phyloP scores from a whole-genome alignment of 2,888 invertebrate genomes.

The Lithophane semibrunnea region DNA sequence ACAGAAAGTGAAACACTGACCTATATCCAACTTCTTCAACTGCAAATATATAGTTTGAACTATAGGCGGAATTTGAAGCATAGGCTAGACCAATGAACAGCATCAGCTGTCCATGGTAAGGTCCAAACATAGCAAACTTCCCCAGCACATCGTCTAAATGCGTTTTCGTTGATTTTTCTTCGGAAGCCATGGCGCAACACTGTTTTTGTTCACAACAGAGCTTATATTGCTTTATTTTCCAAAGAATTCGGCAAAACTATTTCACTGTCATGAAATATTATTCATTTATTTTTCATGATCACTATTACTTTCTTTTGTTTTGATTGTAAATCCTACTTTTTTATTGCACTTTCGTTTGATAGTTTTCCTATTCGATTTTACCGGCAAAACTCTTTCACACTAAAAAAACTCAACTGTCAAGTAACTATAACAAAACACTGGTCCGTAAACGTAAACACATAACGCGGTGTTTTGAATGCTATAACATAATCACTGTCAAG shows the following conservation, averaged over 20 bases:
- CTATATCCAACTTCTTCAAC: constrained; percentile 91
- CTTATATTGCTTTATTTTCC: no score
- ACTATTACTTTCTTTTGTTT: not conserved
- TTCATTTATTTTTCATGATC: not conserved
- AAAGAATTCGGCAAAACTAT: not conserved
- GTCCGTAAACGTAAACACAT: not conserved
- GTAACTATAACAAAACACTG: constrained; percentile 5
- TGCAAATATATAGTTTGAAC: constrained; percentile 92
- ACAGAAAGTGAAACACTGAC: constrained; percentile 46
- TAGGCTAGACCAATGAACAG: constrained; percentile 90
- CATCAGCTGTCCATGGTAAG: constrained; percentile 90
- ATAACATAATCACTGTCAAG: not conserved
- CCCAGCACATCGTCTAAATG: constrained; percentile 83
- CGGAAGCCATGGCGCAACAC: constrained; percentile 38
- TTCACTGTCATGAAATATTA: not conserved
- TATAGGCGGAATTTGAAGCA: constrained; percentile 90
- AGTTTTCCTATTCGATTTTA: not conserved
- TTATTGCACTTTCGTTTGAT: not conserved
- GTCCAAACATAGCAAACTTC: constrained; percentile 89
- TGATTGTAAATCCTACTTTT: not conserved
- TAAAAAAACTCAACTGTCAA: constrained; percentile 2
- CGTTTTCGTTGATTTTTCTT: constrained; percentile 50
- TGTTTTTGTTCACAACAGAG: not conserved
- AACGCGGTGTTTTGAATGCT: not conserved
- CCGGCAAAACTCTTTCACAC: not conserved